These are phyloP conservation scores for Megalops cyprinoides DNA, from an alignment of 2,797 vertebrate genomes.

Conservation along the genomic window DNA sequence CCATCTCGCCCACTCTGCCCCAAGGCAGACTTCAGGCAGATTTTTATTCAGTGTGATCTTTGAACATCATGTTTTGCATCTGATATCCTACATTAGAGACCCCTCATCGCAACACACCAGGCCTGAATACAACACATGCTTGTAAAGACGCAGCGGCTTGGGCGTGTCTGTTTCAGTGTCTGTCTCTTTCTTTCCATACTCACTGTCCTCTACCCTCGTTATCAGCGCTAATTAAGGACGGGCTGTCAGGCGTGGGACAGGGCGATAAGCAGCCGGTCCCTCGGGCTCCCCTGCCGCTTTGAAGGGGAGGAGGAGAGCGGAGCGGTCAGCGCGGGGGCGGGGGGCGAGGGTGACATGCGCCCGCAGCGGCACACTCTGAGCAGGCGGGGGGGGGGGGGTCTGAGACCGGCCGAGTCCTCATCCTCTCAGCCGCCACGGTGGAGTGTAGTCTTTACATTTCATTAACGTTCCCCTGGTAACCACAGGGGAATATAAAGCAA, in stretches of 20 bases:
- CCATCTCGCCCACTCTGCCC: too few species aligned
- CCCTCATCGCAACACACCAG: too few species aligned
- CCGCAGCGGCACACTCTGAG: neutral
- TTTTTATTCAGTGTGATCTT: too few species aligned
- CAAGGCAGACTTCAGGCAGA: too few species aligned
- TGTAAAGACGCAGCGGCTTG: too few species aligned
- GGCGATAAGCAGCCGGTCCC: conserved; percentile 49
- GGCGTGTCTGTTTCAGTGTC: conserved; percentile 6
- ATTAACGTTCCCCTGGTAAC: neutral
- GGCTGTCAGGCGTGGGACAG: conserved; percentile 51
- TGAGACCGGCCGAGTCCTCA: neutral
- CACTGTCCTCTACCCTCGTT: conserved; percentile 38
- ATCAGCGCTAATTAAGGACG: conserved; percentile 52
- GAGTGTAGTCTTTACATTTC: neutral
- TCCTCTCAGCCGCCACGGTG: neutral
- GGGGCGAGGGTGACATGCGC: neutral
- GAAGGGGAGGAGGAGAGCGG: neutral
- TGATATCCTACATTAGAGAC: too few species aligned
- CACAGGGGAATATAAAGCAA: neutral
- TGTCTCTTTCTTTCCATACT: conserved; percentile 24
- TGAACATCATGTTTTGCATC: too few species aligned
- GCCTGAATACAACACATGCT: too few species aligned
- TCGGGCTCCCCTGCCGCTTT: neutral
- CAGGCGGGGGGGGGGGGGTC: neutral
- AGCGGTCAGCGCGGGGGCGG: neutral